phyloP scores from a whole-genome alignment of 2,797 vertebrate genomes.

The Alectoris magna region DNA sequence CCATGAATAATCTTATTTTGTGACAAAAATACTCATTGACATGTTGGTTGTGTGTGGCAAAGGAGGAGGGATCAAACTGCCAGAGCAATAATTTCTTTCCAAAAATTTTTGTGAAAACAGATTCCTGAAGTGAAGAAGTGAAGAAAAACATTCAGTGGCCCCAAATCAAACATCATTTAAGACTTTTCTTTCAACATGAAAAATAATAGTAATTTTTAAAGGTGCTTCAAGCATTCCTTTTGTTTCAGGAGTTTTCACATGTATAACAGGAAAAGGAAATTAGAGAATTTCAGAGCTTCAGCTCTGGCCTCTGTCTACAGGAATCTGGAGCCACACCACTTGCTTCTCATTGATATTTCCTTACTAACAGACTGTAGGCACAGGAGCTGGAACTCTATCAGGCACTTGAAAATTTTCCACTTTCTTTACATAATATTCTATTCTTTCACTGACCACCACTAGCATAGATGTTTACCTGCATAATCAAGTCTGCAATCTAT shows the following conservation, averaged over 20 bases:
- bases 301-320: background rate
- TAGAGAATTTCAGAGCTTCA: background rate
- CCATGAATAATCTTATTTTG: background rate
- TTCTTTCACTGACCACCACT: background rate
- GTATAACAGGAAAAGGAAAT: background rate
- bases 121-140: background rate
- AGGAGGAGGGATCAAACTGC: background rate
- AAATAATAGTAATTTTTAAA: background rate
- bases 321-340: background rate
- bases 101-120: background rate
- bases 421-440: background rate
- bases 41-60: background rate
- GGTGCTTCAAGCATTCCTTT: background rate
- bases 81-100: background rate
- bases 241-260: background rate
- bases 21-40: background rate
- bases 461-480: background rate
- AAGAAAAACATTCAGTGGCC: background rate
- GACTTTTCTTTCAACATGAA: background rate
- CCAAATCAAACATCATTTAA: background rate
- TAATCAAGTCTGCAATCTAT: background rate
- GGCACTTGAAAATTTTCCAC: background rate
- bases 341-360: fast-evolving
- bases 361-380: background rate
- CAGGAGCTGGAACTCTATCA: background rate